Evolutionary conservation across 2,888 invertebrate species (phyloP), one percentile per base, ranked within the genome.

Genomic region (Sabellastarte sp.): DNA sequence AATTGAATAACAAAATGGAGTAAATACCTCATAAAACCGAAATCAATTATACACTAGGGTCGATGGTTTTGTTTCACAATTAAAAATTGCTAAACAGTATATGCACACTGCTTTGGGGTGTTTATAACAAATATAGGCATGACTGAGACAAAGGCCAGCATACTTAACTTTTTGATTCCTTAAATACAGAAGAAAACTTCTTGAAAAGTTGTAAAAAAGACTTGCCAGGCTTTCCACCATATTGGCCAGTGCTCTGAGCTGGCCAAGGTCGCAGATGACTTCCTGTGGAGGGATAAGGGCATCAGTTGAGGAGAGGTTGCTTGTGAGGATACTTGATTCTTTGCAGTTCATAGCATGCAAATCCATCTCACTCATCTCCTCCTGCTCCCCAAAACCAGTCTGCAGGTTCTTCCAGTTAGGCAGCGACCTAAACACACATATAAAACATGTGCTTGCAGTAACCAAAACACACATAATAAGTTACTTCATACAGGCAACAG

Each of bases 271-370:
- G 0, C 91, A 89, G 30, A 97, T 87, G 65, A 97, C 92, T 85
- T 96, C 95, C 63, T 90, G 89, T 51, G 89, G 88, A 0, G 90
- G 89, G 29, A 95, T 91, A 31, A 92, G 90, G 80, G 95, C 94
- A 15, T 59, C 41, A 2, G 93, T 93, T 26, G 80, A 76, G 2
- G 80, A 77, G 51, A 95, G 86, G 80, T 95, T 96, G 63, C 92
- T 91, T 24, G 94, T 95, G 10, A 97, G 86, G 78, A 96, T 95
- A 81, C 94, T 93, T 0, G 95, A 94, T 83, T 97, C 97, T 61
- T 93, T 90, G 63, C 90, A 87, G 82, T 92, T 93, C 59, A 92
- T 87, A 73, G 89, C 89, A 32, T 91, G 87, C 57, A 92, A 88
- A 80, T 93, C 92, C 74, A 90, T 88, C 0, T 91, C 91, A 73